A percentile compares a stretch with the other conserved stretches of the same genome.
Evolutionary conservation across 2,797 vertebrate species (phyloP).

Genomic region (Sebastes matsubarae): DNA sequence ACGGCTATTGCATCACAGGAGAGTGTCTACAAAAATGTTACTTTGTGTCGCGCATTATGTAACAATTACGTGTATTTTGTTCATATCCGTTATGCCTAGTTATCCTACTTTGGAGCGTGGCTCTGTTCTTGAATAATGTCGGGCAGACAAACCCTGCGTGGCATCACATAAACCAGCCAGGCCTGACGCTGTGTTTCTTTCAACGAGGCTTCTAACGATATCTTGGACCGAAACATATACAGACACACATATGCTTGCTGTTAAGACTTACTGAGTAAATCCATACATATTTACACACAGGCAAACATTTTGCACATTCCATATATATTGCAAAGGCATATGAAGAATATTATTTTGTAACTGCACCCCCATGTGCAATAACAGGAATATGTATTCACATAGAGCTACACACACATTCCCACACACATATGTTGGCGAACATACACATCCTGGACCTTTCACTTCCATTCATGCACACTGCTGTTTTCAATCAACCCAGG

Average conservation of each 20-base stretch:
- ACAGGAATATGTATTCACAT: background rate
- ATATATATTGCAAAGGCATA: background rate
- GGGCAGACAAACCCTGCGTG: background rate
- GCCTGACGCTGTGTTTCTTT: background rate
- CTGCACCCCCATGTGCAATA: background rate
- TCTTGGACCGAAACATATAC: background rate
- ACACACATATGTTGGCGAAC: slow-evolving; percentile 5
- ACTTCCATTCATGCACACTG: slow-evolving; percentile 55
- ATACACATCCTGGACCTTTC: slow-evolving; percentile 49
- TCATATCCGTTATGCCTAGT: background rate
- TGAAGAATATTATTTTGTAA: background rate
- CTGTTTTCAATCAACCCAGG: slow-evolving; percentile 72
- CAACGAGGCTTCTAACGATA: slow-evolving; percentile 4
- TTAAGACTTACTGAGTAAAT: background rate
- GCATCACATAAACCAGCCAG: background rate
- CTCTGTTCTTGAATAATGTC: background rate
- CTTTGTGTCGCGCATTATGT: background rate
- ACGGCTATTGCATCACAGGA: background rate
- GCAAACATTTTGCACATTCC: slow-evolving; percentile 1
- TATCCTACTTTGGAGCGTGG: background rate
- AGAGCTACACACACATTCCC: background rate
- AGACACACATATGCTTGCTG: slow-evolving; percentile 4
- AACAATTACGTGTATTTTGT: background rate
- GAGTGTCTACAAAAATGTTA: background rate
- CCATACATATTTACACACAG: background rate